Percentiles rank a stretch among this genome's conserved stretches.
Evolutionary conservation across 2,797 vertebrate species (phyloP).

Genomic region (Eulemur albifrons): DNA sequence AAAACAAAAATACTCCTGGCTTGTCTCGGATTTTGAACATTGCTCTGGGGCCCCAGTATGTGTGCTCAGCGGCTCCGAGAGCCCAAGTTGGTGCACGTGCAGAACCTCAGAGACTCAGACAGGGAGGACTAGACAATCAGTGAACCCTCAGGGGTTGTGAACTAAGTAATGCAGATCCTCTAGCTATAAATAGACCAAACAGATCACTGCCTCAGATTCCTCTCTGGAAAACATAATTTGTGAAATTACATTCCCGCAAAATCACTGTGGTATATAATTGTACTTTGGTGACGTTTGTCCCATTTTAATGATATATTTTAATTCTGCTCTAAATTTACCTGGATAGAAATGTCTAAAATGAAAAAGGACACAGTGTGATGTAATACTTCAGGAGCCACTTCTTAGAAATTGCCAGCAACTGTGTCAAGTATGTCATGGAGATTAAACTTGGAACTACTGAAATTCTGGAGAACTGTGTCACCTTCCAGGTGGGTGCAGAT

Average conservation of each 20-base stretch:
- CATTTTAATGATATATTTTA: background rate
- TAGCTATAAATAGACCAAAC: background rate
- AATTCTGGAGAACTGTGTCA: background rate
- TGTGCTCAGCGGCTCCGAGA: background rate
- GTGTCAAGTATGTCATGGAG: background rate
- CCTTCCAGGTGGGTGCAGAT: background rate
- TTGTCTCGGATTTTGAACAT: background rate
- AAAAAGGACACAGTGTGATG: background rate
- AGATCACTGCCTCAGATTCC: background rate
- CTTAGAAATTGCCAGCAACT: background rate
- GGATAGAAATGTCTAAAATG: background rate
- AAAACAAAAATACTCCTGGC: background rate
- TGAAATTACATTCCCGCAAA: background rate
- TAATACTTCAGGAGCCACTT: background rate
- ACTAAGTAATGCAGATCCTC: background rate
- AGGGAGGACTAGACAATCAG: background rate
- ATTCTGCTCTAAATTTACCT: background rate
- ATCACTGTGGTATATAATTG: background rate
- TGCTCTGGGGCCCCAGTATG: background rate
- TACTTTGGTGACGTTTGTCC: background rate
- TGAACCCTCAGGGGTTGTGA: background rate
- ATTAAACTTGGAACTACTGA: background rate
- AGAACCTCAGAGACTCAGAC: background rate
- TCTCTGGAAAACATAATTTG: background rate
- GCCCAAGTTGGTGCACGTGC: rapidly evolving